These are phyloP conservation scores for Aphaenogaster rudis DNA, from an alignment of 1,140 invertebrate genomes.

Conservation along the genomic window DNA sequence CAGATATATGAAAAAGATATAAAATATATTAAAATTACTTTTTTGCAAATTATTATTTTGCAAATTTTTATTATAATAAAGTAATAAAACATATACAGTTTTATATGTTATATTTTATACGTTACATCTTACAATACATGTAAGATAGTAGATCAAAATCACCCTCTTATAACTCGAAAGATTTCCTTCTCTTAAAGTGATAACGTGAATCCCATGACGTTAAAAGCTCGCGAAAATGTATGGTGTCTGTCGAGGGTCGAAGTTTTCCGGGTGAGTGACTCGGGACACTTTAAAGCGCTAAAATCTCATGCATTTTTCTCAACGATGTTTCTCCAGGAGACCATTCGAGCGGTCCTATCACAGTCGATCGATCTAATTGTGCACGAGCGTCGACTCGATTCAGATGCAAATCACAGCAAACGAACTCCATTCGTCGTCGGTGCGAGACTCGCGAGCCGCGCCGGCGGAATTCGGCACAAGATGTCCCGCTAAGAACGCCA, in stretches of 20 bases:
- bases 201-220: background rate
- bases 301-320: conserved; percentile 20
- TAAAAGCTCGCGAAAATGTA: conserved; percentile 2
- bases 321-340: conserved; percentile 5
- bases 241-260: conserved; percentile 8
- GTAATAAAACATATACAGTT: background rate
- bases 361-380: conserved; percentile 59
- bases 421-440: conserved; percentile 57
- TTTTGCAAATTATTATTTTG: too few species aligned
- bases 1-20: background rate
- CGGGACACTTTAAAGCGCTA: conserved; percentile 26
- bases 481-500: conserved; percentile 13
- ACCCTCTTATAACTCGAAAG: background rate
- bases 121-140: too few species aligned
- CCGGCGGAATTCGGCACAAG: conserved; percentile 15
- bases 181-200: background rate
- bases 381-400: conserved; percentile 39
- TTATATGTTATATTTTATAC: background rate
- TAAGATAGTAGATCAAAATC: background rate
- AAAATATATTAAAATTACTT: background rate
- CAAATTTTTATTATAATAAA: background rate
- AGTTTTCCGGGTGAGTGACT: conserved; percentile 16
- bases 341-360: background rate
- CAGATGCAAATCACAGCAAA: conserved; percentile 66
- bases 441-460: conserved; percentile 17